Evolutionary conservation across 2,888 invertebrate genomes (phyloP).

Genomic region (Chymomyza procnemis): DNA sequence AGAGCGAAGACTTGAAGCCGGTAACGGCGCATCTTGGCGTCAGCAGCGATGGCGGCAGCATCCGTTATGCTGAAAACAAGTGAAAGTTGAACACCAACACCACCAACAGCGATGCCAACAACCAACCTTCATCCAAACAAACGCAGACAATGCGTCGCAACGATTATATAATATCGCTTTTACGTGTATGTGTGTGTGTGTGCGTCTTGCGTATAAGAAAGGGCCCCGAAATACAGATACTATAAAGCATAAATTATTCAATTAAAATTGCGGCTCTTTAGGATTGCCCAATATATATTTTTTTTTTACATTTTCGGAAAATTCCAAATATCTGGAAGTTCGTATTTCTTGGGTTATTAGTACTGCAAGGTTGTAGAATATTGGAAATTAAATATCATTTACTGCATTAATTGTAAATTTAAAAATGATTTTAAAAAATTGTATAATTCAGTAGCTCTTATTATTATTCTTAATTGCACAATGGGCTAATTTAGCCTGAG

Average conservation of each 20-base stretch:
- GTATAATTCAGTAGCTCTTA: too few relatives aligned
- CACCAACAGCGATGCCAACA: constrained; percentile 24
- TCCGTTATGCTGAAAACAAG: constrained; percentile 51
- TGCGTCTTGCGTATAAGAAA: constrained; percentile 15
- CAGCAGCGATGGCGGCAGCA: constrained; percentile 52
- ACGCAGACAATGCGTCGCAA: constrained; percentile 44
- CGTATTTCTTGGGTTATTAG: too few relatives aligned
- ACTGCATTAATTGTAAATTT: too few relatives aligned
- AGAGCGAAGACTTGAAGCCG: constrained; percentile 4
- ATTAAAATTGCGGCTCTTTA: not conserved
- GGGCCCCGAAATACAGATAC: constrained; percentile 9
- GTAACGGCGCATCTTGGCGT: too few relatives aligned
- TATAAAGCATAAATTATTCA: not conserved
- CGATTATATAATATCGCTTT: constrained; percentile 46
- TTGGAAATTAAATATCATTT: too few relatives aligned
- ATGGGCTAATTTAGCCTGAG: too few relatives aligned
- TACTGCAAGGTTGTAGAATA: too few relatives aligned
- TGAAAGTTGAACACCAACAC: constrained; percentile 61
- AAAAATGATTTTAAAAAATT: too few relatives aligned
- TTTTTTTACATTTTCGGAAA: not conserved
- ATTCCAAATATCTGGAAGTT: not conserved
- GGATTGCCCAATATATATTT: not conserved
- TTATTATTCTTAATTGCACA: too few relatives aligned
- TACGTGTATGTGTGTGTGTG: not conserved
- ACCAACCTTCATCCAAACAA: constrained; percentile 37